Base-by-base conservation (phyloP, 37 sponge, comb jelly and placozoan species). In the Cliona cf. orientalis region DNA sequence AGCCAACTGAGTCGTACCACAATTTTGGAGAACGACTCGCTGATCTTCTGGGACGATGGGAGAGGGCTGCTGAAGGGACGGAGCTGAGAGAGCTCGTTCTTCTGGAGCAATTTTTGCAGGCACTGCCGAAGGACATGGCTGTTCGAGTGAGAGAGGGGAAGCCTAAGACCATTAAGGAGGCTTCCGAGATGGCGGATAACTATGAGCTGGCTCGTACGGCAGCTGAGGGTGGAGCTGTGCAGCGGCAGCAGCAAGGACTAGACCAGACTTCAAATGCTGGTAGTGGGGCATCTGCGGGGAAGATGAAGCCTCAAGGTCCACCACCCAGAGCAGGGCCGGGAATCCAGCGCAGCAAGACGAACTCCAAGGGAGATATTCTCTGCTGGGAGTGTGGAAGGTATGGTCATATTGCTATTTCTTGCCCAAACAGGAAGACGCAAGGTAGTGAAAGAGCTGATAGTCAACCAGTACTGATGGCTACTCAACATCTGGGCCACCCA, bases 31-130 rank as follows among this genome's bases (percentile, higher is more conserved):
- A 23, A 5, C 71, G 81, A 11, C 21, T 70, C 17, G n/a, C 40
- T 14, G 71, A 70, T 36, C 42, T 43, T 19, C 67, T 79, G 42
- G 69, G 44, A 39, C 32, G 44, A 28, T 81, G 82, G 82, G 62
- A 14, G 12, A 82, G 40, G 42, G 73, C 59, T 23, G 28, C 23
- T 3, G n/a, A n/a, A n/a, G 41, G n/a, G 57, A 23, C 64, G 67
- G 4, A 7, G 7, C 26, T 66, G 57, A 3, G 39, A 31, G 58
- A 80, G 70, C 5, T 80, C 25, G 31, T 66, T 2, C 43, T 67
- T n/a, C 4, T 68, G 39, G 76, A 75, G 41, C 76, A 75, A 63
- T 7, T 75, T 21, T 36, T 59, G 38, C 40, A 9, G 42, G 21
- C 26, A 39, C 9, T 75, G 19, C 63, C 76, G 3, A 29, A 39